Conservation (phyloP, 2,888 invertebrate genomes). For the Phytoseiulus persimilis region DNA sequence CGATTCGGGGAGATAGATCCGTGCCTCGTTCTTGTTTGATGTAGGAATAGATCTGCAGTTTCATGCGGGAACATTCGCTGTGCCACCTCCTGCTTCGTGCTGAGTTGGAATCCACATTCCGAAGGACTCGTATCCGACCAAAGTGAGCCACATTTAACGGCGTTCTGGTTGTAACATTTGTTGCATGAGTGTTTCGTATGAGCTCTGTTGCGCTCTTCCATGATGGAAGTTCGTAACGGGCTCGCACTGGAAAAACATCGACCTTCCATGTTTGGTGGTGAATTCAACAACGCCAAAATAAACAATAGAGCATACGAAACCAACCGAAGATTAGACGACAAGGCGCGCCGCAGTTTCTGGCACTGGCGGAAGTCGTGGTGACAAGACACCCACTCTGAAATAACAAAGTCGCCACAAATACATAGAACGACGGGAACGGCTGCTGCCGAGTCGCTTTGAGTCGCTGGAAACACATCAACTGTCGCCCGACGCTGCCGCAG, state of each 20-base stretch:
- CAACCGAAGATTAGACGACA: background rate
- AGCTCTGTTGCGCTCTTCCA: background rate
- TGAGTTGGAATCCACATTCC: too few species aligned
- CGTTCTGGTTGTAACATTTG: background rate
- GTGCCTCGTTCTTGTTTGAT: too few species aligned
- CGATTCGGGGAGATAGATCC: too few species aligned
- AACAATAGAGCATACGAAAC: background rate
- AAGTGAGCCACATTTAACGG: background rate
- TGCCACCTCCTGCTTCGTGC: too few species aligned
- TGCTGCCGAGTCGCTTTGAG: background rate
- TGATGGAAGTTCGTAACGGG: background rate
- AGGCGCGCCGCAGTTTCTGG: background rate
- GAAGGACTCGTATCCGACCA: background rate
- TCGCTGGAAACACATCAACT: background rate
- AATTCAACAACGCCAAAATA: background rate
- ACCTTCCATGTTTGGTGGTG: background rate
- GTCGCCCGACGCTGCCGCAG: background rate
- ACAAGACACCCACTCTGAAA: conserved; percentile 5
- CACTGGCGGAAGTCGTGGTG: background rate
- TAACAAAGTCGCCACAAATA: background rate
- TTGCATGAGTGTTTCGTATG: background rate
- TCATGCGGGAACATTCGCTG: too few species aligned
- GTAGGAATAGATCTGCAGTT: too few species aligned
- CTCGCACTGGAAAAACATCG: background rate
- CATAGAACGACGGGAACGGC: background rate